Evolutionary conservation across 2,888 invertebrate genomes (phyloP), one percentile per base, ranked within the genome.

Genomic region (Philopedon plagiatum): DNA sequence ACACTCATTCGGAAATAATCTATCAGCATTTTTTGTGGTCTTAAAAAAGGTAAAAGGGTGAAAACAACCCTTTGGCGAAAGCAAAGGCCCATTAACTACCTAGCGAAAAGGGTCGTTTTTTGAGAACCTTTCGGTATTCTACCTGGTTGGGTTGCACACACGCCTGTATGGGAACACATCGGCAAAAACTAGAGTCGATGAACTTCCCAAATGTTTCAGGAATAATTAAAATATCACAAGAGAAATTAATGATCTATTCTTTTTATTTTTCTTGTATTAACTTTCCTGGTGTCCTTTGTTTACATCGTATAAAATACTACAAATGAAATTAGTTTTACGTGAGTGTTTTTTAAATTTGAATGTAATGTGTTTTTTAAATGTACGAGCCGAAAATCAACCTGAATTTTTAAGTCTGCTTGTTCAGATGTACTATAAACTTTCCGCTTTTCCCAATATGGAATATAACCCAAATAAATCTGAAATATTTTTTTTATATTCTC

Each of bases 41-140:
- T 29, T 58, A 73, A 74, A 71, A 70, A 71, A 66, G 67, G 41
- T 37, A 66, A 74, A 71, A 71, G 73, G 70, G 74, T 74, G 67
- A 74, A 73, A 71, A 74, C 74, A 74, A 74, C 74, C 74, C 74
- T 74, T 74, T 74, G 56, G 74, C 74, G 44, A 71, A 61, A 73
- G 65, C 61, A 60, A 57, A 64, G 71, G 46, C 54, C 66, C 49
- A 72, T 68, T 72, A 72, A 51, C 67, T 67, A 66, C 66, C 71
- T 65, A 71, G 66, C 62, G 66, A 71, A 66, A 66, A 71, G 62
- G 71, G 65, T 56, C 44, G 61, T 19, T 39, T 68, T 54, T 54
- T 70, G 19, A 13, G 18, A 46, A 5, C 61, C 18, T 21, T 61
- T 46, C 32, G 32, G 21, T 34, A 21, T 26, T 70, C 62, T 71